These are phyloP conservation scores for Entomyzon cyanotis DNA, from an alignment of 2,113 vertebrate genomes.

Conservation along the genomic window DNA sequence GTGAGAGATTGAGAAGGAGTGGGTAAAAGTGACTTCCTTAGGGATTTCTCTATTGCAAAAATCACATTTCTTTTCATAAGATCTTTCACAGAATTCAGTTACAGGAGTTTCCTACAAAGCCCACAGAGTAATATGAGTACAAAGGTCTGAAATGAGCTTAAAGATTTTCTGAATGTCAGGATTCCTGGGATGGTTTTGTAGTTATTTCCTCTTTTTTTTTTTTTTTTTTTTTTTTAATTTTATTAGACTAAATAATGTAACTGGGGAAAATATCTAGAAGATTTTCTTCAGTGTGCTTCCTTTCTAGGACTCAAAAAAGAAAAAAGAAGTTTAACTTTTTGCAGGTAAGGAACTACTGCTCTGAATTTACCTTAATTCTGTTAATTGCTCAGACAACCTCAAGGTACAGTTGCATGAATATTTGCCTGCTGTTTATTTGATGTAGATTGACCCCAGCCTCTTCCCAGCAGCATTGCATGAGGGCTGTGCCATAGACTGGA, in stretches of 20 bases:
- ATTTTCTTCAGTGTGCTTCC: not conserved
- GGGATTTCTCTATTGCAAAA: not conserved
- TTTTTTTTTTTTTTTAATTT: not conserved
- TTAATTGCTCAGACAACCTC: not conserved
- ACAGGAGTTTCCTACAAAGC: not conserved
- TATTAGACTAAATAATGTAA: not conserved
- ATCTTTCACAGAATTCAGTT: not conserved
- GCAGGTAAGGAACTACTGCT: not conserved
- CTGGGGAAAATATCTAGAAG: not conserved
- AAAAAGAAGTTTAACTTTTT: not conserved
- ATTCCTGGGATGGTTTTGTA: not conserved
- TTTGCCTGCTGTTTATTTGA: not conserved
- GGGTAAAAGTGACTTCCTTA: not conserved
- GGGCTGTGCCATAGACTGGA: not conserved
- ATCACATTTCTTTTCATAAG: not conserved
- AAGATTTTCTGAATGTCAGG: not conserved
- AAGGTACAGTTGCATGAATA: not conserved
- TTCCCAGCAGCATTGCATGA: not conserved
- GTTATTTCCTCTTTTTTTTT: not conserved
- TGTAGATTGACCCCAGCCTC: accelerated
- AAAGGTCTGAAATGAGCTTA: not conserved
- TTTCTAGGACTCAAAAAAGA: not conserved
- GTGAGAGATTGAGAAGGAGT: not conserved
- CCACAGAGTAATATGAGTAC: not conserved
- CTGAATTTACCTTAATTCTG: not conserved